Conservation (phyloP, 2,797 vertebrate genomes). For the Brotula barbata region DNA sequence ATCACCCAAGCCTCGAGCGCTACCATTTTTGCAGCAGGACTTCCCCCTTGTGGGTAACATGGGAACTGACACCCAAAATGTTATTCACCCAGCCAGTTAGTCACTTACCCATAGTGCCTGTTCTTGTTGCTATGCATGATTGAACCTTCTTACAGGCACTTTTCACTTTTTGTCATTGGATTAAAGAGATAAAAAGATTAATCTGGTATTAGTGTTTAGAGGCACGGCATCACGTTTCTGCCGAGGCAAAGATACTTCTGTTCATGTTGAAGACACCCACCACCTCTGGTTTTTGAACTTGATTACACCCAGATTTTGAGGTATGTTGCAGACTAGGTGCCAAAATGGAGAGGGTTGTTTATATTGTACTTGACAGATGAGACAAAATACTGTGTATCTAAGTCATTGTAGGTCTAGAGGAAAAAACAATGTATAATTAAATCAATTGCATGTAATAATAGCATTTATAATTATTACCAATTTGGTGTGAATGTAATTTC, state of each 20-base stretch:
- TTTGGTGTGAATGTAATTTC: background rate
- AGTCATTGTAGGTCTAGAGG: background rate
- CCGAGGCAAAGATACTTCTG: background rate
- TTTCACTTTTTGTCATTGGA: slow-evolving; percentile 18
- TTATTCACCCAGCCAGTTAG: background rate
- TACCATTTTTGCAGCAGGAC: slow-evolving; percentile 50
- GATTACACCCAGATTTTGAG: background rate
- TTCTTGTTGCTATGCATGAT: slow-evolving; percentile 1
- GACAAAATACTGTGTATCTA: background rate
- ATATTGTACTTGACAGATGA: background rate
- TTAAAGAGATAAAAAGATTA: slow-evolving; percentile 11
- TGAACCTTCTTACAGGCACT: slow-evolving; percentile 30
- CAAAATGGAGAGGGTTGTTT: background rate
- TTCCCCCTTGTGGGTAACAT: slow-evolving; percentile 62
- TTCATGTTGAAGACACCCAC: background rate
- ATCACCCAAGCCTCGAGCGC: background rate
- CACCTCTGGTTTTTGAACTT: background rate
- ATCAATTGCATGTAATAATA: background rate
- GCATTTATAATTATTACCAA: background rate
- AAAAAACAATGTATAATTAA: background rate
- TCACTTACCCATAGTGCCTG: background rate
- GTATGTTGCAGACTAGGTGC: background rate
- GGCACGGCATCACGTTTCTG: background rate
- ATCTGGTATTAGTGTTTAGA: slow-evolving; percentile 17
- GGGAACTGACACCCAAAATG: slow-evolving; percentile 25